A percentile compares a stretch with the other conserved stretches of the same genome.
phyloP scores from a whole-genome alignment of 2,797 vertebrate species.

The Eurystomus glaucurus region DNA sequence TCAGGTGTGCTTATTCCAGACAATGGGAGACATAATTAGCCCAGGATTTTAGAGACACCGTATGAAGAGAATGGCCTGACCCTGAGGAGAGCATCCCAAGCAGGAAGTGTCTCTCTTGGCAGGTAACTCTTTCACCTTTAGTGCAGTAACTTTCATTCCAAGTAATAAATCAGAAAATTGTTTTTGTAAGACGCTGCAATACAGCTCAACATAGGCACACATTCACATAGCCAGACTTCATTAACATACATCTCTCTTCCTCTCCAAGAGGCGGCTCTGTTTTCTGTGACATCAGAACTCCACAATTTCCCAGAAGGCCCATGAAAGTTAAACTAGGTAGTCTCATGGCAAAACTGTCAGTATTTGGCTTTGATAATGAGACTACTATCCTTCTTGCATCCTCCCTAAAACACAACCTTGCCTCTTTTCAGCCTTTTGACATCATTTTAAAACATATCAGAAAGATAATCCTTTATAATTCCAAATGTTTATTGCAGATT shows the following conservation, averaged over 20 bases:
- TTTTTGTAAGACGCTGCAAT: not conserved
- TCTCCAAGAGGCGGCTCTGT: not conserved
- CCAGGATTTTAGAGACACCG: not conserved
- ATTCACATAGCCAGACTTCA: not conserved
- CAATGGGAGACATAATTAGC: not conserved
- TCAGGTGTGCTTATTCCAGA: too few species aligned
- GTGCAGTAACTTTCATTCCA: not conserved
- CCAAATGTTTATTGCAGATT: not conserved
- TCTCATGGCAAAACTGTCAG: not conserved
- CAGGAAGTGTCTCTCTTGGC: accelerated
- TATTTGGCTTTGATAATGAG: not conserved
- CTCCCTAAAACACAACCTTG: not conserved
- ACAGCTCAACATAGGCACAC: not conserved
- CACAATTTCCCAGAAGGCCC: not conserved
- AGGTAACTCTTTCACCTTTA: not conserved
- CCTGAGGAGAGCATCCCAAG: not conserved
- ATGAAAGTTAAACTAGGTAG: not conserved
- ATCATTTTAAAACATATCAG: not conserved
- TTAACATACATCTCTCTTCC: not conserved
- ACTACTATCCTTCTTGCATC: not conserved
- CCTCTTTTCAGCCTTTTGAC: not conserved
- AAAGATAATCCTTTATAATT: not conserved
- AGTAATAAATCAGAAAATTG: not conserved
- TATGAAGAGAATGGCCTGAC: accelerated
- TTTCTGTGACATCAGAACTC: not conserved